phyloP scores from a whole-genome alignment of 2,888 invertebrate species.

The Tethea ocularis region DNA sequence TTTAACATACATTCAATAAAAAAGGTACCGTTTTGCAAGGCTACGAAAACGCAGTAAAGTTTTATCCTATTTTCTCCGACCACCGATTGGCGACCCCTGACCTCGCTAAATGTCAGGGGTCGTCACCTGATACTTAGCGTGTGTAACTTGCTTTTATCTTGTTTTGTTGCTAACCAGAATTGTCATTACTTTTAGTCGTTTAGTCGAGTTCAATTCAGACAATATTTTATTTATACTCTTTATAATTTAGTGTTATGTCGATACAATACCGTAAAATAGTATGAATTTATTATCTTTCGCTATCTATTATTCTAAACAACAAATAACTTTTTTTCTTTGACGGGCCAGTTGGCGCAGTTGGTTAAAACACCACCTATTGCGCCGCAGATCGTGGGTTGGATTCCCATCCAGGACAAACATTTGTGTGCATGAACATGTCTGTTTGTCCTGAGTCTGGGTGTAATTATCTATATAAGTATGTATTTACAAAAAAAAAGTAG shows the following conservation, averaged over 20 bases:
- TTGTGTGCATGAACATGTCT: no score
- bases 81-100: constrained; percentile 24
- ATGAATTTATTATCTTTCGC: background rate
- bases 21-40: background rate
- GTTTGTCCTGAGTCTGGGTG: no score
- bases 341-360: no score
- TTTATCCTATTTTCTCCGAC: background rate
- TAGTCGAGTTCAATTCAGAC: background rate
- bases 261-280: background rate
- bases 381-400: no score
- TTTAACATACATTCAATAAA: background rate
- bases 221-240: background rate
- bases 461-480: no score
- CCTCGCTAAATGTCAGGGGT: constrained; percentile 22
- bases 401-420: no score
- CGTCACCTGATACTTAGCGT: constrained; percentile 11
- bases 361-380: no score
- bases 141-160: constrained; percentile 4
- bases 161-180: constrained; percentile 4
- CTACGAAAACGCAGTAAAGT: background rate
- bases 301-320: background rate
- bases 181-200: background rate
- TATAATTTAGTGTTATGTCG: no score
- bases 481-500: no score
- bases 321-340: no score